phyloP scores from a whole-genome alignment of 2,888 invertebrate species.

The Calameuta pallipes region DNA sequence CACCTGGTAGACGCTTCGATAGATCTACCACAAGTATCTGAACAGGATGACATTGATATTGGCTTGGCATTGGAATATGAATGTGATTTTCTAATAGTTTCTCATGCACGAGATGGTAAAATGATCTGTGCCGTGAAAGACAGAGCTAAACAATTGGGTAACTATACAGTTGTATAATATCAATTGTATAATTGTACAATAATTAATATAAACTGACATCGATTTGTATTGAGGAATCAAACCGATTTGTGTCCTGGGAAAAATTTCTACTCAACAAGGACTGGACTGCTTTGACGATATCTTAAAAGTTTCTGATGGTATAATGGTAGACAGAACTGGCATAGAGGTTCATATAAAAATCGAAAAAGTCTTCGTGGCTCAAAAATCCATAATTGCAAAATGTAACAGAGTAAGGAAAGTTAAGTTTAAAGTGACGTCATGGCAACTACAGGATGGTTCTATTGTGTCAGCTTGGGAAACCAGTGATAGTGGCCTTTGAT shows the following conservation, averaged over 20 bases:
- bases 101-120: constrained; percentile 38
- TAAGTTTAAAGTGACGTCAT: not conserved
- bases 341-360: constrained; percentile 68
- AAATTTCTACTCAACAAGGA: constrained; percentile 44
- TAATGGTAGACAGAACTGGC: constrained; percentile 76
- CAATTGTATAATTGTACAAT: constrained; percentile 5
- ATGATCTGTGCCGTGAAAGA: constrained; percentile 37
- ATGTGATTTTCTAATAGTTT: constrained; percentile 54
- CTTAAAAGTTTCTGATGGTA: constrained; percentile 72
- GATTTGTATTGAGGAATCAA: constrained; percentile 19
- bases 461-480: constrained; percentile 68
- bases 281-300: constrained; percentile 69
- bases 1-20: constrained; percentile 69
- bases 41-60: constrained; percentile 67
- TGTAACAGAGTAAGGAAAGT: constrained; percentile 47
- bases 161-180: constrained; percentile 7
- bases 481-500: constrained; percentile 72
- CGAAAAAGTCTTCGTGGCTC: constrained; percentile 69
- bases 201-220: not conserved
- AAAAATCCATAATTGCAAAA: constrained; percentile 69
- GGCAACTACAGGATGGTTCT: not conserved
- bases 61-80: constrained; percentile 47
- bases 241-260: constrained; percentile 39
- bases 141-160: constrained; percentile 40
- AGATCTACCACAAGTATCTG: constrained; percentile 63